phyloP scores from a whole-genome alignment of 1,140 invertebrate genomes.

The Drosophila micromelanica region DNA sequence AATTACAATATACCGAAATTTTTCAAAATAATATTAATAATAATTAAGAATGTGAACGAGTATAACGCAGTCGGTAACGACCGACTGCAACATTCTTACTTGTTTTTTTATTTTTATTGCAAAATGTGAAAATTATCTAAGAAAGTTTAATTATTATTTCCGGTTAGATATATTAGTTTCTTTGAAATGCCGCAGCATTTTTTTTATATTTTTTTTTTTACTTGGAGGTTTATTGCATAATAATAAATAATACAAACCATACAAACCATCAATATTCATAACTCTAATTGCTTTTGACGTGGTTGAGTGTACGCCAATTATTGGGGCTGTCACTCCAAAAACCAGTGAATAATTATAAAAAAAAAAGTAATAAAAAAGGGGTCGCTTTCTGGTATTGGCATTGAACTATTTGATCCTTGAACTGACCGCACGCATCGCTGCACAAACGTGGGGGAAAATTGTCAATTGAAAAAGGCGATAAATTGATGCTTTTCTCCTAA shows the following conservation, averaged over 20 bases:
- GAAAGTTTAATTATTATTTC: background rate
- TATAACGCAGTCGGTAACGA: too few relatives aligned
- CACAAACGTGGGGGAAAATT: constrained; percentile 26
- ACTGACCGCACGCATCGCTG: constrained; percentile 11
- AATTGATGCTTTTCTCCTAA: constrained; percentile 1
- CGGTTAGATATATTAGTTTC: background rate
- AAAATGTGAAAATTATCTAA: too few relatives aligned
- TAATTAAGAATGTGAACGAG: too few relatives aligned
- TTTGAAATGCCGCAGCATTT: too few relatives aligned
- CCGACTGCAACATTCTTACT: too few relatives aligned
- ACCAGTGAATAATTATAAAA: constrained; percentile 3
- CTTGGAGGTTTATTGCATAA: too few relatives aligned
- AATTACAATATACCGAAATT: too few relatives aligned
- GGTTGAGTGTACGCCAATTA: constrained; percentile 21
- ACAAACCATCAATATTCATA: constrained; percentile 1
- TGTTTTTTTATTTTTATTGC: too few relatives aligned
- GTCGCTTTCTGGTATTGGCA: constrained; percentile 24
- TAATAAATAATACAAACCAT: too few relatives aligned
- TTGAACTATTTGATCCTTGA: constrained; percentile 12
- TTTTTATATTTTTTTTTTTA: too few relatives aligned
- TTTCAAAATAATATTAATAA: too few relatives aligned
- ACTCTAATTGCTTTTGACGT: background rate
- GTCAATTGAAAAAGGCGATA: constrained; percentile 6
- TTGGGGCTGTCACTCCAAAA: constrained; percentile 26
- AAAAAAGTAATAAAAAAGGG: too few relatives aligned